These are phyloP conservation scores for Syngnathus acus DNA, from an alignment of 2,797 vertebrate species.

Conservation along the genomic window DNA sequence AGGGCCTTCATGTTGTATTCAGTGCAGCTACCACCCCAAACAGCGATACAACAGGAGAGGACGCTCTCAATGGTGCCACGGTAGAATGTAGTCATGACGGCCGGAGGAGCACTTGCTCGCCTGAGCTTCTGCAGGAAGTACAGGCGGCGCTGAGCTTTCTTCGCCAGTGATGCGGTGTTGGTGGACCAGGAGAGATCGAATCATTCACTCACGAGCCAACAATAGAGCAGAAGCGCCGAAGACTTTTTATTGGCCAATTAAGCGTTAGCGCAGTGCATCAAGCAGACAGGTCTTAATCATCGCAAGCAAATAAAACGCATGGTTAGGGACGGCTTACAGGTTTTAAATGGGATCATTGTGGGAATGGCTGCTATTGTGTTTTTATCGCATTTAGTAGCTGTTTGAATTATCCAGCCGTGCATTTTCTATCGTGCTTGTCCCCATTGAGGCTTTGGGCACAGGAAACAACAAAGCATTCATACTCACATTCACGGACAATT, in stretches of 20 bases:
- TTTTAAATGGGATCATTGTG: constrained; percentile 1
- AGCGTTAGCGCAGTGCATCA: not conserved
- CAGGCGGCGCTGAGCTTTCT: no score
- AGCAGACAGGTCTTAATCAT: constrained; percentile 6
- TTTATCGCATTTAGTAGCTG: not conserved
- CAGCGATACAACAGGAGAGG: no score
- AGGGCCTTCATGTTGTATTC: no score
- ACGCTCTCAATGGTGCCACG: no score
- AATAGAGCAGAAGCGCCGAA: not conserved
- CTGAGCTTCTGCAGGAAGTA: no score
- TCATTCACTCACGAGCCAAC: no score
- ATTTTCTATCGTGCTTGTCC: not conserved
- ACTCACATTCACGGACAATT: not conserved
- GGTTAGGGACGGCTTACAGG: not conserved
- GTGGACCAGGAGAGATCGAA: no score
- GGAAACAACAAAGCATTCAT: not conserved
- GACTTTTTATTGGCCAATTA: constrained; percentile 1
- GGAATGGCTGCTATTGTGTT: not conserved
- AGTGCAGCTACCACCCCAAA: no score
- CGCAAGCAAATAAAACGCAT: constrained; percentile 5
- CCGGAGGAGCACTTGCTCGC: no score
- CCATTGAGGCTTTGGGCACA: not conserved
- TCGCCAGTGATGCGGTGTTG: no score
- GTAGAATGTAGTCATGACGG: no score
- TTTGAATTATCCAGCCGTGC: not conserved